Base-by-base conservation (phyloP, 2,888 invertebrate genomes). In the Pecten maximus region DNA sequence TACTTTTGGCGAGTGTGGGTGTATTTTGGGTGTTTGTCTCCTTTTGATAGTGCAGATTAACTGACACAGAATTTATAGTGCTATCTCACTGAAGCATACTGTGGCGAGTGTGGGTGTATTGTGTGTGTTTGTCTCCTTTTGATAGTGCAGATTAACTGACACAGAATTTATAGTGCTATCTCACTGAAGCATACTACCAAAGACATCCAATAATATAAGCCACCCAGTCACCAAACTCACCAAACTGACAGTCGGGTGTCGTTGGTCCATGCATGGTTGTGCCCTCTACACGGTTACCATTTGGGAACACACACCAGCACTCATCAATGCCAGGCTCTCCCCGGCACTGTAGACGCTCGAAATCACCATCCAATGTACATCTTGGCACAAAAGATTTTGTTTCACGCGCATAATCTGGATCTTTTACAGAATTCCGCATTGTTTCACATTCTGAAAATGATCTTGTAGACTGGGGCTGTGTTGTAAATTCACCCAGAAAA, bases 301-400 rank as follows among this genome's bases (percentile, higher is more conserved):
- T 88, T 2, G 91, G 92, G 87, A 95, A 94, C 1, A 94, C 94
- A 90, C 96, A 96, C 95, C 95, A 96, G 88, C 96, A 96, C 28
- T 89, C 88, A 35, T 92, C 92, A 0, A 88, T 92, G 3, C 90
- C 91, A 15, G 87, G 91, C 39, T 94, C 91, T 0, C 92, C 92
- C 8, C 91, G 93, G 90, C 96, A 96, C 93, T 96, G 96, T 40
- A 92, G 91, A 40, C 92, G 91, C 88, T 94, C 92, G 90, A 93
- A 96, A 23, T 93, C 92, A 4, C 96, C 96, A 48, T 92, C 91
- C 0, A 50, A 48, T 15, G 94, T 94, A 91, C 96, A 96, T 10
- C 91, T 90, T 0, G 95, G 95, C 3, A 94, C 92, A 88, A 91
- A 95, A 50, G 90, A 90, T 19, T 93, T 92, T 0, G 91, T 87